Evolutionary conservation across 2,888 invertebrate genomes (phyloP).

Genomic region (Adelphocoris suturalis): DNA sequence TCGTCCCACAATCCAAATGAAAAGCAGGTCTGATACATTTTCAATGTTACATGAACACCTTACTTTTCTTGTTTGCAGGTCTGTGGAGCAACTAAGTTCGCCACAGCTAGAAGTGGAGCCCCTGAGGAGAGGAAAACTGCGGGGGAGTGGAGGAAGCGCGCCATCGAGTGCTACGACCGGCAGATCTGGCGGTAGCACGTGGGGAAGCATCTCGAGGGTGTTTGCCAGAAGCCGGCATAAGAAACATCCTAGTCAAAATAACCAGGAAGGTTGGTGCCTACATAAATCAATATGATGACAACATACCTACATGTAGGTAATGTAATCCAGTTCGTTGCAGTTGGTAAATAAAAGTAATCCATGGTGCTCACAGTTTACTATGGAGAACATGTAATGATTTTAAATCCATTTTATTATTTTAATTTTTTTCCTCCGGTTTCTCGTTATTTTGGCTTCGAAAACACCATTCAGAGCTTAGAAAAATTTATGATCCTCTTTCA

Average conservation of each 20-base stretch:
- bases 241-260: slow-evolving; percentile 85
- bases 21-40: no score
- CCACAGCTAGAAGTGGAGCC: slow-evolving; percentile 77
- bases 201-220: slow-evolving; percentile 95
- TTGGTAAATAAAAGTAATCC: no score
- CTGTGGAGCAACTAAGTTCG: slow-evolving; percentile 91
- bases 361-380: no score
- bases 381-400: no score
- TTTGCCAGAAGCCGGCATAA: slow-evolving; percentile 92
- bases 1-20: not conserved
- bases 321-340: no score
- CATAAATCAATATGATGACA: no score
- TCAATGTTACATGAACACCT: not conserved
- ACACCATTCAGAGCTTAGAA: no score
- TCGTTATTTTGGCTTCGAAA: no score
- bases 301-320: no score
- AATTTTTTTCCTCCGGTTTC: no score
- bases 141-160: slow-evolving; percentile 74
- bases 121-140: slow-evolving; percentile 75
- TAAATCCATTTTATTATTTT: no score
- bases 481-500: no score
- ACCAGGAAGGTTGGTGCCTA: slow-evolving; percentile 81
- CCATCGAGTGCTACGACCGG: slow-evolving; percentile 72
- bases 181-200: slow-evolving; percentile 81
- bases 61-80: slow-evolving; percentile 79